A percentile compares a stretch with the other conserved stretches of the same genome.
phyloP scores from a whole-genome alignment of 2,888 invertebrate species.

The Apotomis betuletana region DNA sequence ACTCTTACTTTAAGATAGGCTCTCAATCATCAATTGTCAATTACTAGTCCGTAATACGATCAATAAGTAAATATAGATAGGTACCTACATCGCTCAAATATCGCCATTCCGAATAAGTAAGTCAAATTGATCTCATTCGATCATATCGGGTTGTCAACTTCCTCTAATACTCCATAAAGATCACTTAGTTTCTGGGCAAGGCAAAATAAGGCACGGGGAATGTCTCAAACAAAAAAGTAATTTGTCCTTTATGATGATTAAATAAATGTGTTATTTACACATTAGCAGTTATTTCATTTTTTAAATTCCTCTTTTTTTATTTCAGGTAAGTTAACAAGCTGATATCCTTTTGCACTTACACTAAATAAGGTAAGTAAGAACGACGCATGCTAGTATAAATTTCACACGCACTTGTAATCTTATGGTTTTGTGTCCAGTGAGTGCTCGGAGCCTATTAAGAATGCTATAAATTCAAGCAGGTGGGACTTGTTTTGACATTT shows the following conservation, averaged over 20 bases:
- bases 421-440: not conserved
- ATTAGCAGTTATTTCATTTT: constrained; percentile 7
- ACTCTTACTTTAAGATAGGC: too few relatives aligned
- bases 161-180: not conserved
- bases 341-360: constrained; percentile 36
- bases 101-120: too few relatives aligned
- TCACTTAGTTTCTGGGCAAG: not conserved
- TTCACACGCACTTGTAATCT: constrained; percentile 25
- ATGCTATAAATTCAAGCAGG: constrained; percentile 47
- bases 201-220: not conserved
- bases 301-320: constrained; percentile 44
- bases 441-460: constrained; percentile 40
- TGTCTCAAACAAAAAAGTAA: constrained; percentile 2
- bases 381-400: not conserved
- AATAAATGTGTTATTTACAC: constrained; percentile 24
- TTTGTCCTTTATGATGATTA: constrained; percentile 38
- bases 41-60: too few relatives aligned
- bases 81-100: too few relatives aligned
- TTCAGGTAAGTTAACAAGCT: constrained; percentile 51
- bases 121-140: not conserved
- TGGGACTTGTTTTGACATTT: constrained; percentile 46
- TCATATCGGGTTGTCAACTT: not conserved
- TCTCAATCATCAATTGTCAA: too few relatives aligned
- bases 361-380: constrained; percentile 42
- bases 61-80: too few relatives aligned